Percentiles rank a stretch among this genome's conserved stretches.
Evolutionary conservation across 2,888 invertebrate genomes (phyloP).

Genomic region (Toxonevra muliebris): DNA sequence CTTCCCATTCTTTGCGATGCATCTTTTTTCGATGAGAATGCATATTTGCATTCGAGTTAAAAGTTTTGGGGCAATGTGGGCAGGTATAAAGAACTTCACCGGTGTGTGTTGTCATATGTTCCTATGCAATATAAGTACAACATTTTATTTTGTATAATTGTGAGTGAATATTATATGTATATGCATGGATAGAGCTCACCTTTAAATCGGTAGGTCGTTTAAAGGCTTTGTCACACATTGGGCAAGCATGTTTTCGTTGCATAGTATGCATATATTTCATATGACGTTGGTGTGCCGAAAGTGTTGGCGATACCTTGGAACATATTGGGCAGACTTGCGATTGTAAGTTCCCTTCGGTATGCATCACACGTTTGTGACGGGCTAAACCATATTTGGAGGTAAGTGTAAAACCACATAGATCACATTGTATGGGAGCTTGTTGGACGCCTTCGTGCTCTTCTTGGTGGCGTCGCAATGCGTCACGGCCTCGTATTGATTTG

Average conservation of each 20-base stretch:
- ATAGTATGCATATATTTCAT: conserved; percentile 58
- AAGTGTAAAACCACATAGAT: conserved; percentile 54
- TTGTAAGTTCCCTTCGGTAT: conserved; percentile 51
- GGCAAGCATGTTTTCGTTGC: conserved; percentile 56
- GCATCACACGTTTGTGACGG: conserved; percentile 59
- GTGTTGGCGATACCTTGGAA: conserved; percentile 54
- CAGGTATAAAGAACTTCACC: conserved; percentile 56
- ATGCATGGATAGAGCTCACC: not conserved
- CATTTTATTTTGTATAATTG: not conserved
- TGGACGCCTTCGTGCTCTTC: conserved; percentile 55
- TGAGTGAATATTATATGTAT: conserved; percentile 5
- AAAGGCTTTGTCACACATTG: conserved; percentile 61
- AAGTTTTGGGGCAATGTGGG: conserved; percentile 57
- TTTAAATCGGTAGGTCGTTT: conserved; percentile 23
- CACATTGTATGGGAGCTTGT: conserved; percentile 52
- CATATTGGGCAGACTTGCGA: conserved; percentile 56
- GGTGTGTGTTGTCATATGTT: conserved; percentile 60
- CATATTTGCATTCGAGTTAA: conserved; percentile 59
- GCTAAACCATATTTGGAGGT: conserved; percentile 56
- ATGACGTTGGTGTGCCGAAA: conserved; percentile 55
- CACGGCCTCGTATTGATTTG: conserved; percentile 54
- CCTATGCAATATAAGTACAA: conserved; percentile 43
- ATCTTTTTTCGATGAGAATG: conserved; percentile 58
- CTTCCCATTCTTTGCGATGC: conserved; percentile 60
- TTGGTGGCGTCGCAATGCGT: conserved; percentile 56